Evolutionary conservation across 2,888 invertebrate genomes (phyloP).

Genomic region (Dicranocentrus wangi): DNA sequence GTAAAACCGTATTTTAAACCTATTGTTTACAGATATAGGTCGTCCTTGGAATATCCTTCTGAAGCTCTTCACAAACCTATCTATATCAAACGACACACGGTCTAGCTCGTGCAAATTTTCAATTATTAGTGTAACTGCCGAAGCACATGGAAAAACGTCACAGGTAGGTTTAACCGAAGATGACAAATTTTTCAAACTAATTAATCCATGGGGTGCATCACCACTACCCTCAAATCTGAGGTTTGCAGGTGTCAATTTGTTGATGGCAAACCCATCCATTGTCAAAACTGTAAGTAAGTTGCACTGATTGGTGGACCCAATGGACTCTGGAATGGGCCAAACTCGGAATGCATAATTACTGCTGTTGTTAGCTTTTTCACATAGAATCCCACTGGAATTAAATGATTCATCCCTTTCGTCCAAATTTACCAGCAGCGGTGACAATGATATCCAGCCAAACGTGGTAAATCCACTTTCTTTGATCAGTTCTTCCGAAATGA

Average conservation of each 20-base stretch:
- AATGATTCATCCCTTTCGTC: background rate
- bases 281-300: conserved; percentile 42
- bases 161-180: conserved; percentile 7
- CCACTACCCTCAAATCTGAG: conserved; percentile 24
- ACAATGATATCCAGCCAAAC: conserved; percentile 67
- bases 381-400: background rate
- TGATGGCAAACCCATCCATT: conserved; percentile 50
- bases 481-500: conserved; percentile 69
- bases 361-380: too few relatives aligned
- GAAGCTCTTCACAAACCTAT: conserved; percentile 58
- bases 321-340: conserved; percentile 68
- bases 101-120: conserved; percentile 42
- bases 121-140: conserved; percentile 52
- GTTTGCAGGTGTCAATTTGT: conserved; percentile 18
- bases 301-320: conserved; percentile 41
- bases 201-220: conserved; percentile 42
- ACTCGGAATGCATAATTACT: conserved; percentile 47
- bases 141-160: conserved; percentile 41
- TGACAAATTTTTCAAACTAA: background rate
- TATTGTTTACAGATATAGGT: conserved; percentile 60
- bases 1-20: conserved; percentile 65
- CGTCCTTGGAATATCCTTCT: conserved; percentile 55
- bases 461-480: conserved; percentile 67
- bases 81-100: conserved; percentile 45
- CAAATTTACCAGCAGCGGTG: background rate